Percentiles rank a stretch among this genome's conserved stretches.
Conservation (phyloP, 2,797 vertebrate genomes). For the Crocidura indochinensis region DNA sequence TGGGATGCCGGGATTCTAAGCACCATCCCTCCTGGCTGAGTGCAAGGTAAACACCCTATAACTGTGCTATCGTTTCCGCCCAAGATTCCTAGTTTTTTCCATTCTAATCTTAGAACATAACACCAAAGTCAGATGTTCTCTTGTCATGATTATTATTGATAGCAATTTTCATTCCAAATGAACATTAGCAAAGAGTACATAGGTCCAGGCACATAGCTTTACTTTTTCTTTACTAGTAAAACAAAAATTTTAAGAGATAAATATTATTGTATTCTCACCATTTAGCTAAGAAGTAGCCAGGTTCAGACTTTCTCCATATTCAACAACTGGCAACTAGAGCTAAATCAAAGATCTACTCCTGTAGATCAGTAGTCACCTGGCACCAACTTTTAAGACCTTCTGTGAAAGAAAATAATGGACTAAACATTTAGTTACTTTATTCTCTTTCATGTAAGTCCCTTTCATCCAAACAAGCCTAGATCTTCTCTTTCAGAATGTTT, state of each 20-base stretch:
- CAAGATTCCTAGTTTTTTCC: too few species aligned
- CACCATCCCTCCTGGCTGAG: too few species aligned
- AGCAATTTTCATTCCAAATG: background rate
- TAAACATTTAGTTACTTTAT: background rate
- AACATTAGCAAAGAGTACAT: background rate
- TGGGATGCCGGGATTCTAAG: too few species aligned
- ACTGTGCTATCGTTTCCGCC: too few species aligned
- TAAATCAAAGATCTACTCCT: background rate
- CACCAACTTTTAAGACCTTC: background rate
- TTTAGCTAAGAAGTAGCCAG: slow-evolving; percentile 13
- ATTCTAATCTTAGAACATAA: background rate
- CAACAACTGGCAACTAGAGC: background rate
- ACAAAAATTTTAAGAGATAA: background rate
- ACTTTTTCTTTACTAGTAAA: background rate
- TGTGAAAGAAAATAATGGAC: slow-evolving; percentile 2
- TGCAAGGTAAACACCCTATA: too few species aligned
- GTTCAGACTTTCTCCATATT: background rate
- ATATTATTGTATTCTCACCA: background rate
- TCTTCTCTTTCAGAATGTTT: slow-evolving; percentile 30
- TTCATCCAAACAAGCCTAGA: background rate
- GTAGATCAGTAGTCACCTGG: background rate
- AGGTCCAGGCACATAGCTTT: background rate
- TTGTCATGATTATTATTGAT: background rate
- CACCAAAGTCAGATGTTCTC: background rate
- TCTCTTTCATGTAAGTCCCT: background rate